Evolutionary conservation across 2,888 invertebrate species (phyloP).

Genomic region (Pogonocherus hispidulus): DNA sequence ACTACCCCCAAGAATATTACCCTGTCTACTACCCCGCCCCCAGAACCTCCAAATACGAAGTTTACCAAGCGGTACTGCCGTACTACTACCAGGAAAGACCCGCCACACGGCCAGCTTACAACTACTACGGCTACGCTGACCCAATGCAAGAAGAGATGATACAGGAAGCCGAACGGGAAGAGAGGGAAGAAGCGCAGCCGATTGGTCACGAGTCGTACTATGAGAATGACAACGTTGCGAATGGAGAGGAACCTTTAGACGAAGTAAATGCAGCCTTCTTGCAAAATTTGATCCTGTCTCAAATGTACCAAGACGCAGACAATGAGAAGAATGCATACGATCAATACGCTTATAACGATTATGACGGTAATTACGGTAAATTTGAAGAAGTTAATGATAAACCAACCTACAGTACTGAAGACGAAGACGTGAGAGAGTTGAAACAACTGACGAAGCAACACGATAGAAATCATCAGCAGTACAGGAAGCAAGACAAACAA

Average conservation of each 20-base stretch:
- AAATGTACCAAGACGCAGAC: constrained; percentile 74
- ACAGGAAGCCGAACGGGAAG: constrained; percentile 74
- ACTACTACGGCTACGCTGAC: constrained; percentile 68
- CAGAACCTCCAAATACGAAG: constrained; percentile 69
- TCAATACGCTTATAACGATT: constrained; percentile 53
- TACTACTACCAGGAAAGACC: constrained; percentile 69
- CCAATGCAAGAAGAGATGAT: constrained; percentile 74
- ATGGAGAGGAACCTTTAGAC: constrained; percentile 61
- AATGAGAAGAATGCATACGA: constrained; percentile 54
- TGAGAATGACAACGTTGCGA: constrained; percentile 69
- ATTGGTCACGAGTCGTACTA: constrained; percentile 79
- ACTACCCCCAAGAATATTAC: constrained; percentile 64
- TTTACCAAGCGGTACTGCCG: constrained; percentile 68
- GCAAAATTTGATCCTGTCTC: constrained; percentile 77
- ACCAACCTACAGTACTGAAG: constrained; percentile 66
- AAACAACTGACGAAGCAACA: constrained; percentile 74
- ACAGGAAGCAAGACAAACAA: constrained; percentile 40
- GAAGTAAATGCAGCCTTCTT: constrained; percentile 76
- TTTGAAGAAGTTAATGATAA: constrained; percentile 45
- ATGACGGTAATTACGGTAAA: constrained; percentile 60
- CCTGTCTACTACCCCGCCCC: constrained; percentile 66
- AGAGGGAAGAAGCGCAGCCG: constrained; percentile 72
- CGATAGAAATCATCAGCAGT: constrained; percentile 44
- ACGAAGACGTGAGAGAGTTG: constrained; percentile 77
- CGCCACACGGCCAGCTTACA: constrained; percentile 62